A percentile compares a stretch with the other conserved stretches of the same genome.
phyloP scores from a whole-genome alignment of 2,113 vertebrate species.

The Podocnemis expansa region DNA sequence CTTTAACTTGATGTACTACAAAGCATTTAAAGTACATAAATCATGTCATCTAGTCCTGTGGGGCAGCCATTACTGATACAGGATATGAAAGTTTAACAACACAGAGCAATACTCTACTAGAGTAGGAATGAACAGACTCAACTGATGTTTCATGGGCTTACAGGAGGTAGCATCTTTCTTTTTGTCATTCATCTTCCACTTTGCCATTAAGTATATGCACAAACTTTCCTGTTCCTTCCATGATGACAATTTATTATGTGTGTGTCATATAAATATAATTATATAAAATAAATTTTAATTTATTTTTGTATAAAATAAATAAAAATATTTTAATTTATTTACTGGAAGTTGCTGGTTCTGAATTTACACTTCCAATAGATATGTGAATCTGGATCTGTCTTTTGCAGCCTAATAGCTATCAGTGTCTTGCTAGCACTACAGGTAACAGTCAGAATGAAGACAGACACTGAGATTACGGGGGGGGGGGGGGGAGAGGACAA shows the following conservation, averaged over 20 bases:
- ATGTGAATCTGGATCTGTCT: neutral
- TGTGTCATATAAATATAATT: neutral
- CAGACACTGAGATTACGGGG: neutral
- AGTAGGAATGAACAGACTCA: neutral
- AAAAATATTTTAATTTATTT: neutral
- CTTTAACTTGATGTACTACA: slow-evolving; percentile 30
- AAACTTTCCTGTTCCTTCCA: neutral
- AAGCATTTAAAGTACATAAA: slow-evolving; percentile 39
- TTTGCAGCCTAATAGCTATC: neutral
- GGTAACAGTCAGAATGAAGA: neutral
- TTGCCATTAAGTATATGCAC: neutral
- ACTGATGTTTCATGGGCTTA: neutral
- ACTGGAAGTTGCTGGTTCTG: neutral
- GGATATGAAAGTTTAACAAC: neutral
- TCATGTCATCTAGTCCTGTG: neutral
- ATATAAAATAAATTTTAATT: neutral
- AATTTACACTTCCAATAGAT: neutral
- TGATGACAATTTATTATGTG: neutral
- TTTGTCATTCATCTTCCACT: neutral
- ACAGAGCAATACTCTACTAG: neutral
- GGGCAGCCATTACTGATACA: neutral
- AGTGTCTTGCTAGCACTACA: neutral
- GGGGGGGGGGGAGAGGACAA: neutral
- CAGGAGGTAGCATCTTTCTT: neutral
- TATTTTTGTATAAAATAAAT: neutral